phyloP scores from a whole-genome alignment of 2,888 invertebrate genomes.

The Augiades crinisus region DNA sequence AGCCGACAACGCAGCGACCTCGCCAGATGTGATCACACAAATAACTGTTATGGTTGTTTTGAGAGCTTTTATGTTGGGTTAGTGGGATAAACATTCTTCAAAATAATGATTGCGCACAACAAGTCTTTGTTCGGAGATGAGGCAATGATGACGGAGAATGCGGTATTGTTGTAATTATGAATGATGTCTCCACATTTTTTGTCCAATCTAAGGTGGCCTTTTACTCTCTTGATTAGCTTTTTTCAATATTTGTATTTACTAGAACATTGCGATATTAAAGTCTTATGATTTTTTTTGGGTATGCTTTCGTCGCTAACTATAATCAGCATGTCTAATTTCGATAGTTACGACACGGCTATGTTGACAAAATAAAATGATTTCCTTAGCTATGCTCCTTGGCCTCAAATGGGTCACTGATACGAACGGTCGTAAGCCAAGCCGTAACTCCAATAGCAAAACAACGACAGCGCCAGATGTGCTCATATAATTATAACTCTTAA shows the following conservation, averaged over 20 bases:
- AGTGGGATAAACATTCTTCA: slow-evolving; percentile 5
- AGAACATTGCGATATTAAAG: no score
- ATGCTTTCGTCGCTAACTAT: no score
- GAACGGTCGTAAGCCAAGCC: neutral
- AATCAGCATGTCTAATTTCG: no score
- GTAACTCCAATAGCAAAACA: slow-evolving; percentile 36
- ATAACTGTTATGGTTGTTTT: slow-evolving; percentile 1
- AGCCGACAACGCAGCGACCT: slow-evolving; percentile 31
- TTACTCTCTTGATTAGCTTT: no score
- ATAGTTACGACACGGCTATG: no score
- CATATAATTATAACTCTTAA: slow-evolving; percentile 22
- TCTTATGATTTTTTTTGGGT: no score
- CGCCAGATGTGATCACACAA: slow-evolving; percentile 37
- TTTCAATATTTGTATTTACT: no score
- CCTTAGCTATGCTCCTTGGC: neutral
- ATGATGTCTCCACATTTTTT: no score
- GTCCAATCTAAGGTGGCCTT: no score
- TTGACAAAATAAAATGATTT: slow-evolving; percentile 16
- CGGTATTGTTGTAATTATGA: no score
- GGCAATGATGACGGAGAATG: neutral
- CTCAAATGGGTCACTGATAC: slow-evolving; percentile 8
- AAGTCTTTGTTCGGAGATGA: neutral
- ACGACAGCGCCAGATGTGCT: slow-evolving; percentile 27
- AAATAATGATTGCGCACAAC: neutral
- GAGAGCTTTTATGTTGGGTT: slow-evolving; percentile 25